Percentiles rank a stretch among this genome's conserved stretches.
Evolutionary conservation across 2,888 invertebrate species (phyloP).

Genomic region (Drosophila villosipedis): DNA sequence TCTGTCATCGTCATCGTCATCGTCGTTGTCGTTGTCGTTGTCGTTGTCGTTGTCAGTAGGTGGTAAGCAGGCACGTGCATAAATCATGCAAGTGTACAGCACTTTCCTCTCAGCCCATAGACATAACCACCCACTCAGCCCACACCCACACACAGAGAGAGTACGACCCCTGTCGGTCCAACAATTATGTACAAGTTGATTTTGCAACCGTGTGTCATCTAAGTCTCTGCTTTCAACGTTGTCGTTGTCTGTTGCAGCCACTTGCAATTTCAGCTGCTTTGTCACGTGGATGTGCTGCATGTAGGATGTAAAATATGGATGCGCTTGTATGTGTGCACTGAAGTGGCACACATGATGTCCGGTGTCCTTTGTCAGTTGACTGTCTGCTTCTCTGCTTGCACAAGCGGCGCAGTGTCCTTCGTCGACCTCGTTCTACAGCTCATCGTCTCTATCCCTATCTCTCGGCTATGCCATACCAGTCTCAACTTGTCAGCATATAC

Average conservation of each 20-base stretch:
- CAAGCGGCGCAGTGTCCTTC: conserved; percentile 67
- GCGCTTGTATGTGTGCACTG: conserved; percentile 69
- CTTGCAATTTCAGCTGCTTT: conserved; percentile 75
- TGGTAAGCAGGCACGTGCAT: conserved; percentile 59
- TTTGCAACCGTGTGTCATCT: conserved; percentile 48
- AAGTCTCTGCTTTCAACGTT: conserved; percentile 16
- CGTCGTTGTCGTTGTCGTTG: conserved; percentile 23
- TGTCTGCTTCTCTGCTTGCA: conserved; percentile 45
- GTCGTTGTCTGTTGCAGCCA: conserved; percentile 63
- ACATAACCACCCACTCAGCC: conserved; percentile 1
- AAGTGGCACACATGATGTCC: conserved; percentile 71
- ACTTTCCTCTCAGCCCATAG: conserved; percentile 5
- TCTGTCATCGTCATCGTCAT: conserved; percentile 24
- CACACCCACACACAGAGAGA: neutral
- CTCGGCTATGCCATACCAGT: conserved; percentile 29
- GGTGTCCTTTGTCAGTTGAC: conserved; percentile 46
- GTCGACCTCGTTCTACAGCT: conserved; percentile 59
- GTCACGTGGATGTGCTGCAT: conserved; percentile 58
- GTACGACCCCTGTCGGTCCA: conserved; percentile 30
- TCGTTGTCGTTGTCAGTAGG: conserved; percentile 38
- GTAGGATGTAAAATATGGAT: conserved; percentile 48
- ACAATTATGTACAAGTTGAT: conserved; percentile 67
- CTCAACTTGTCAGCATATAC: conserved; percentile 41
- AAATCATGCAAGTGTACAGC: conserved; percentile 60
- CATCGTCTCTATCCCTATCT: conserved; percentile 13